A percentile compares a stretch with the other conserved stretches of the same genome.
phyloP scores from a whole-genome alignment of 2,888 invertebrate species.

The Melikaiella ostensackeni region DNA sequence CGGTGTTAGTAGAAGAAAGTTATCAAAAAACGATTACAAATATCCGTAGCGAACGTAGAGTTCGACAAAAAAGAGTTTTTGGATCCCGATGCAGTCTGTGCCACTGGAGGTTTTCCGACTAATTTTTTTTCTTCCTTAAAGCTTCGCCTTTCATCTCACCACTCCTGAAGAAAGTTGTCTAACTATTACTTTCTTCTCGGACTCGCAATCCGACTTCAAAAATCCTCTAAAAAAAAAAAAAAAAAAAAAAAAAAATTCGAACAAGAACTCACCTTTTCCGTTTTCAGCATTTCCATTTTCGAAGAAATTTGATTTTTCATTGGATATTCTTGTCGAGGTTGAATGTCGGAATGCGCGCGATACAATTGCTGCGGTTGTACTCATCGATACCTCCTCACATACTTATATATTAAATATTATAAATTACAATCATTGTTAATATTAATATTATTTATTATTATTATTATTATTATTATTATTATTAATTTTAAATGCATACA shows the following conservation, averaged over 20 bases:
- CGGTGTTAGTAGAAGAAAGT: slow-evolving; percentile 67
- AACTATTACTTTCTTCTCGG: slow-evolving; percentile 9
- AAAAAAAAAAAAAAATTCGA: neutral
- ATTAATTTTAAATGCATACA: slow-evolving; percentile 60
- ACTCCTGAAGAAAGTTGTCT: slow-evolving; percentile 9
- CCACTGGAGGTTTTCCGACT: slow-evolving; percentile 48
- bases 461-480: slow-evolving; percentile 50
- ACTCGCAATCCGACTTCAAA: slow-evolving; percentile 9
- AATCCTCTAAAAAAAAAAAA: neutral
- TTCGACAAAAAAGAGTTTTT: slow-evolving; percentile 53
- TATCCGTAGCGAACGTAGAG: slow-evolving; percentile 58
- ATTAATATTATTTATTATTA: slow-evolving; percentile 54
- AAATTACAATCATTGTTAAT: slow-evolving; percentile 58
- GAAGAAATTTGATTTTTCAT: neutral
- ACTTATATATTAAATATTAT: slow-evolving; percentile 58
- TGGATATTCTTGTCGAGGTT: slow-evolving; percentile 1
- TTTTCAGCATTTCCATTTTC: neutral
- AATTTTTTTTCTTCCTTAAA: slow-evolving; percentile 39
- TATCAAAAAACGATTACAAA: slow-evolving; percentile 70
- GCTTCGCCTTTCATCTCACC: slow-evolving; percentile 37
- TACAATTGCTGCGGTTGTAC: slow-evolving; percentile 23
- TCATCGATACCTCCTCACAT: slow-evolving; percentile 49
- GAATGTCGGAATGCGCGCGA: slow-evolving; percentile 27
- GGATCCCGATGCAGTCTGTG: slow-evolving; percentile 48
- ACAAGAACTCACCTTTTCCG: neutral